Evolutionary conservation across 2,888 invertebrate genomes (phyloP).

Genomic region (Dasysyrphus albostriatus): DNA sequence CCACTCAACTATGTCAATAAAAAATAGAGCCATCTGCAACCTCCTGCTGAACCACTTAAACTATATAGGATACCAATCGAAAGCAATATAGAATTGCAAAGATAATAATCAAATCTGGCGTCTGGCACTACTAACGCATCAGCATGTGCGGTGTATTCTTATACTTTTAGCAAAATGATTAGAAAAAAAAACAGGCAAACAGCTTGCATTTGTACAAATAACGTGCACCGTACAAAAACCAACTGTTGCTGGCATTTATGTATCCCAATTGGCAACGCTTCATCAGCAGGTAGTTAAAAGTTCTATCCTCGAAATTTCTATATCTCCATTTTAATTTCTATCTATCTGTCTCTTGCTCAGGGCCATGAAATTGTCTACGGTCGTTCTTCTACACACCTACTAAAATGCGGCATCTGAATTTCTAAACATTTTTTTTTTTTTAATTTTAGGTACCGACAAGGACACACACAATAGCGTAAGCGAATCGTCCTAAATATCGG

Average conservation of each 20-base stretch:
- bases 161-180: conserved; percentile 36
- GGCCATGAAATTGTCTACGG: conserved; percentile 71
- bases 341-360: conserved; percentile 42
- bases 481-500: conserved; percentile 44
- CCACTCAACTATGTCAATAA: conserved; percentile 32
- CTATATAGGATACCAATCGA: conserved; percentile 50
- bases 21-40: conserved; percentile 66
- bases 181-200: conserved; percentile 33
- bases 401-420: conserved; percentile 29
- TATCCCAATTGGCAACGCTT: conserved; percentile 59
- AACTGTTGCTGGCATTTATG: conserved; percentile 61
- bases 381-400: conserved; percentile 41
- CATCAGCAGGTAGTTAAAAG: conserved; percentile 62
- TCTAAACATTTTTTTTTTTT: not conserved
- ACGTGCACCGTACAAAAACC: conserved; percentile 58
- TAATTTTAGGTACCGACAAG: conserved; percentile 13
- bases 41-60: conserved; percentile 62
- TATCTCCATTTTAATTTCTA: conserved; percentile 48
- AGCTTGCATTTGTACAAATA: conserved; percentile 72
- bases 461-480: conserved; percentile 20
- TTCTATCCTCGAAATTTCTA: conserved; percentile 15
- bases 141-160: conserved; percentile 15
- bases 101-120: conserved; percentile 69
- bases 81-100: conserved; percentile 58
- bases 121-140: conserved; percentile 24